A percentile compares a stretch with the other conserved stretches of the same genome.
phyloP scores from a whole-genome alignment of 2,888 invertebrate species.

The Drosophila lutescens region DNA sequence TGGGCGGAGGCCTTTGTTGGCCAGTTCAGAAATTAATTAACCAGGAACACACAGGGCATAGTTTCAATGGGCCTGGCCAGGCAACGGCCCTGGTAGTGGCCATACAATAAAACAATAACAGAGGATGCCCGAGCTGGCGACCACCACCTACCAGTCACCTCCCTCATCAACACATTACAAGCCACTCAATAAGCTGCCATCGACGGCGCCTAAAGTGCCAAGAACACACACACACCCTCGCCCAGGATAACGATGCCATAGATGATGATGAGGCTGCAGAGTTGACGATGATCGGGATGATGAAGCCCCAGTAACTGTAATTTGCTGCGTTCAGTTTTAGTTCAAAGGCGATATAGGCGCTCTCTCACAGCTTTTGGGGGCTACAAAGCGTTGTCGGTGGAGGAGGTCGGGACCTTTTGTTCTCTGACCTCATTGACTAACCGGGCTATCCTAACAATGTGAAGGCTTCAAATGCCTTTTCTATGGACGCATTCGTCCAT shows the following conservation, averaged over 20 bases:
- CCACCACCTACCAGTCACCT: constrained; percentile 18
- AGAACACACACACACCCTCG: constrained; percentile 39
- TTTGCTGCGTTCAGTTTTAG: constrained; percentile 58
- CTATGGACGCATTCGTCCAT: constrained; percentile 73
- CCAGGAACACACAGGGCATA: constrained; percentile 56
- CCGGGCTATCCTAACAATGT: constrained; percentile 69
- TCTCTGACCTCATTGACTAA: constrained; percentile 66
- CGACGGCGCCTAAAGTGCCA: constrained; percentile 77
- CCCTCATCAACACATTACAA: constrained; percentile 73
- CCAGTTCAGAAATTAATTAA: constrained; percentile 76
- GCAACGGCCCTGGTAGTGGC: constrained; percentile 17
- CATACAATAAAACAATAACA: constrained; percentile 76
- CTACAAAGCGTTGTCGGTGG: neutral
- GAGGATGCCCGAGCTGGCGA: constrained; percentile 17
- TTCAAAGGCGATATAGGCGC: constrained; percentile 43
- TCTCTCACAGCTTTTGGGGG: constrained; percentile 18
- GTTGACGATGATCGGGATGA: constrained; percentile 47
- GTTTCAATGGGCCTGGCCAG: constrained; percentile 40
- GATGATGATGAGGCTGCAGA: constrained; percentile 36
- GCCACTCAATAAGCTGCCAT: constrained; percentile 79
- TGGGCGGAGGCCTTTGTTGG: constrained; percentile 64
- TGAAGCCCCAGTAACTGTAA: constrained; percentile 63
- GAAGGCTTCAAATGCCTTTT: constrained; percentile 68
- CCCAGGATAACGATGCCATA: constrained; percentile 27
- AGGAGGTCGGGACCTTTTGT: constrained; percentile 62